Evolutionary conservation across 1,140 invertebrate species (phyloP), one percentile per base, ranked within the genome.

Genomic region (Drosophila cardini): DNA sequence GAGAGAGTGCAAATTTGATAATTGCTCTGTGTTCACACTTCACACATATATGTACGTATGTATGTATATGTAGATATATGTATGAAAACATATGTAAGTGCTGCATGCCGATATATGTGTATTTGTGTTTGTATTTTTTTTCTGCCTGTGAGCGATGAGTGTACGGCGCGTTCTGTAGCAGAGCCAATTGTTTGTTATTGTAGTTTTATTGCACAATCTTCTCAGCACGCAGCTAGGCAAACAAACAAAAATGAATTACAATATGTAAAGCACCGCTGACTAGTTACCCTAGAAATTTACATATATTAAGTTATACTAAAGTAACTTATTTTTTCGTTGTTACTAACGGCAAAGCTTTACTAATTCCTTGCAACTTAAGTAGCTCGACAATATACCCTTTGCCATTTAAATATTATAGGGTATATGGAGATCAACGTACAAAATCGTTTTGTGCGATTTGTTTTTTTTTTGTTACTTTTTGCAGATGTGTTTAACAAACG

Each of bases 121-220:
- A 34, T 15, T 40, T 53, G 56, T 69, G 46, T 50, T 40, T 61
- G 45, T 76, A 50, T 55, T 30, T 45, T 40, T 36, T 42, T 40
- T 36, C 34, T 56, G 48, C 42, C 7, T 56, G 34, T 48, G 60
- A 36, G 45, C 43, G 43, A 71, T 71, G 58, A 63, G 60, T 73
- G 50, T 73, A 46, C 62, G 63, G 57, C 64, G 55, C 55, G 46
- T 26, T 26, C 57, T 67, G 70, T 74, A 81, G 77, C 64, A 46
- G 73, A 18, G 56, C 48, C 78, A 76, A 80, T 86, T 75, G 70
- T 85, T 85, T 85, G 70, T 86, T 85, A 72, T 86, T 81, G 64
- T 80, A 72, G 82, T 72, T 86, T 86, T 81, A 85, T 85, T 85
- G 82, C 82, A 85, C 78, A 85, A 85, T 85, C 81, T 67, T 52